Percentiles rank a stretch among this genome's conserved stretches.
phyloP scores from a whole-genome alignment of 2,888 invertebrate species.

The Limnephilus lunatus region DNA sequence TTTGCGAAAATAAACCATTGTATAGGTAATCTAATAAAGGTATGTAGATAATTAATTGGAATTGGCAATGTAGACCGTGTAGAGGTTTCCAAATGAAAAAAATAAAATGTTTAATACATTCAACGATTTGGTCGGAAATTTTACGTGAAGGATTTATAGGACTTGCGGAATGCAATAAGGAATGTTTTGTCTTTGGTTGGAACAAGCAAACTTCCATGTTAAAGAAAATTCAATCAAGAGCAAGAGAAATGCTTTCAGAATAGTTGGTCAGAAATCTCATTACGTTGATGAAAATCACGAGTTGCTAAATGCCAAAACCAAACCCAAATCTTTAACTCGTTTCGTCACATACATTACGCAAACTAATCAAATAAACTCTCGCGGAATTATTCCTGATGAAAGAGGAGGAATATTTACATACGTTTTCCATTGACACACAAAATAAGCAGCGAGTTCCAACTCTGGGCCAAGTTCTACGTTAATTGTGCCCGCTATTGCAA shows the following conservation, averaged over 20 bases:
- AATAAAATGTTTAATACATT: no score
- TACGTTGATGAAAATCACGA: background rate
- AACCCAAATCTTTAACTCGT: background rate
- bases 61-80: no score
- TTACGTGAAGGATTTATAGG: no score
- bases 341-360: background rate
- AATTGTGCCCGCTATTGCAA: constrained; percentile 8
- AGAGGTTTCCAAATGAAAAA: no score
- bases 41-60: no score
- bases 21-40: no score
- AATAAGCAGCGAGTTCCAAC: constrained; percentile 3
- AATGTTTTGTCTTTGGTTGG: no score
- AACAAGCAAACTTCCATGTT: background rate
- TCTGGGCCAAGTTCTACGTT: constrained; percentile 1
- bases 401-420: constrained; percentile 13
- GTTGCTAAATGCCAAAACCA: background rate
- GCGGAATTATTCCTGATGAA: constrained; percentile 8
- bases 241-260: background rate
- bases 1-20: no score
- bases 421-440: constrained; percentile 34
- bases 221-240: background rate
- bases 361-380: background rate
- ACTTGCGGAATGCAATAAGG: no score
- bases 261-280: background rate
- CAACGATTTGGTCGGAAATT: no score